Base-by-base conservation (phyloP, 2,888 invertebrate species). In the Esperia sulphurella region DNA sequence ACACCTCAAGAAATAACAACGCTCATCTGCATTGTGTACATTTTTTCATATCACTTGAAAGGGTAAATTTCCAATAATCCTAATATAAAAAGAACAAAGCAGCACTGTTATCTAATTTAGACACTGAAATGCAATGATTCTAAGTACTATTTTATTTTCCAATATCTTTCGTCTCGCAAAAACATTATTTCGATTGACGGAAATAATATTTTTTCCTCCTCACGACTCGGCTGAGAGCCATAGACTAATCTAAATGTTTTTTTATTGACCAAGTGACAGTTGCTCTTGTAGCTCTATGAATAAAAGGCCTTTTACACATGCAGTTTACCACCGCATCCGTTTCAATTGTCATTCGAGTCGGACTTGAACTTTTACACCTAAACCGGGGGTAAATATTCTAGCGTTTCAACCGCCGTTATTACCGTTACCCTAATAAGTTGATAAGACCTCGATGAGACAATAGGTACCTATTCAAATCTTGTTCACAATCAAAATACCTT, bases 1-100 rank as follows among this genome's bases (percentile, higher is more conserved):
- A 74, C 85, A 84, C 68, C 14, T 13, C 41, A 14, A 12, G 3
- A 44, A 43, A 42, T 5, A 38, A 45, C 31, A 9, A 13, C 31
- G 14, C 14, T 40, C 29, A 33, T 21, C 39, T 37, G 41, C 29
- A 46, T 46, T n/a, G 12, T 9, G 35, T 37, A 39, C 49, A 49
- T 39, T 5, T 1, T 33, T 37, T 8, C 21, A 14, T 9, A 28
- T 42, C 31, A 30, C 30, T 41, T n/a, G 28, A 30, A 12, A 30
- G 7, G 30, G 5, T 30, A 30, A n/a, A n/a, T n/a, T n/a, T n/a
- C n/a, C n/a, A n/a, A n/a, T n/a, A n/a, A n/a, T n/a, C n/a, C n/a
- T n/a, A n/a, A 10, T n/a, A 6, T 35, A 35, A 35, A 10, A n/a
- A 21, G 21, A 21, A 21, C 9, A 14, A 9, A 39, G 3, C 7